Evolutionary conservation across 2,888 invertebrate genomes (phyloP).

Genomic region (Achlya flavicornis): DNA sequence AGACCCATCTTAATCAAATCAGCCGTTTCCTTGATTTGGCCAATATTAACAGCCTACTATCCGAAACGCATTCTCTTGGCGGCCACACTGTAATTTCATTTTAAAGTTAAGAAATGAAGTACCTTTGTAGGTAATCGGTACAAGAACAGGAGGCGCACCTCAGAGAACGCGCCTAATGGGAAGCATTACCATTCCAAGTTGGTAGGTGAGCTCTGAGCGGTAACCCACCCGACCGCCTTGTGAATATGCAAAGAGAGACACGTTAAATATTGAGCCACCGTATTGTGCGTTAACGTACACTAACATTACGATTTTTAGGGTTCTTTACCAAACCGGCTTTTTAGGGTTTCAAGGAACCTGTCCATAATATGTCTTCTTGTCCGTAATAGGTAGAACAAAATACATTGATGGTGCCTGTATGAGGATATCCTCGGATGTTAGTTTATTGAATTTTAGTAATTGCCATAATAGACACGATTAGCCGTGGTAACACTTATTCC

Average conservation of each 20-base stretch:
- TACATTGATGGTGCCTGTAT: no score
- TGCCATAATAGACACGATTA: no score
- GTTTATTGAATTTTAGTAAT: no score
- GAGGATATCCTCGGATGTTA: no score
- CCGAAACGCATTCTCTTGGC: no score
- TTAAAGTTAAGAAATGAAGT: not conserved
- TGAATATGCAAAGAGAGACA: slow-evolving; percentile 40
- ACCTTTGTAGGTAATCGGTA: slow-evolving; percentile 44
- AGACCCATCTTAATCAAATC: not conserved
- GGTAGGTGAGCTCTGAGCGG: slow-evolving; percentile 47
- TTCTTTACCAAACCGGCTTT: no score
- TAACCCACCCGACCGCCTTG: slow-evolving; percentile 60
- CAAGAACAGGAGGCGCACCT: slow-evolving; percentile 34
- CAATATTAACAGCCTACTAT: no score
- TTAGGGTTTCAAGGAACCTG: no score
- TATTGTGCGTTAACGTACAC: slow-evolving; percentile 49
- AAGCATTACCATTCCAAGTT: slow-evolving; percentile 71
- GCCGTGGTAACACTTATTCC: no score
- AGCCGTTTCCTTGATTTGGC: not conserved
- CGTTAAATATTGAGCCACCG: slow-evolving; percentile 69
- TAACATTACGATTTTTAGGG: not conserved
- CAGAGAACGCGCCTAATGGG: slow-evolving; percentile 57
- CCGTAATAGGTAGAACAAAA: no score
- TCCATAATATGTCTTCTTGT: no score
- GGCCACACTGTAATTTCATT: not conserved